Evolutionary conservation across 1,140 invertebrate species (phyloP).

Genomic region (Ceratoteleas bidentatus): DNA sequence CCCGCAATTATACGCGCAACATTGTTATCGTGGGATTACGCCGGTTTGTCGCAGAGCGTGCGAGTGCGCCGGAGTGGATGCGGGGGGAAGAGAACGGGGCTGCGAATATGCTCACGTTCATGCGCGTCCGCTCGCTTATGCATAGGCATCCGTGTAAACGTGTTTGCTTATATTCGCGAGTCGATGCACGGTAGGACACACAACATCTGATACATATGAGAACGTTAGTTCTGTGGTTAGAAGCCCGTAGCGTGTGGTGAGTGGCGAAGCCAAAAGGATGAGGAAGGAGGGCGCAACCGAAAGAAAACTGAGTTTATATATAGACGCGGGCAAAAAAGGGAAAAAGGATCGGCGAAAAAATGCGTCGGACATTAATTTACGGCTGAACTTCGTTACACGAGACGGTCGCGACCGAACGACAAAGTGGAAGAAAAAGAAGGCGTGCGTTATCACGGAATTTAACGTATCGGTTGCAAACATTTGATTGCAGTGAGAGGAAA

Average conservation of each 20-base stretch:
- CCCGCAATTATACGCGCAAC: slow-evolving; percentile 47
- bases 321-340: slow-evolving; percentile 35
- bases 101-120: slow-evolving; percentile 52
- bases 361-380: slow-evolving; percentile 37
- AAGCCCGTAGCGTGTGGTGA: slow-evolving; percentile 77
- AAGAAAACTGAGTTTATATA: slow-evolving; percentile 31
- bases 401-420: slow-evolving; percentile 2
- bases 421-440: background rate
- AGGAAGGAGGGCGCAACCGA: slow-evolving; percentile 38
- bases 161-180: slow-evolving; percentile 66
- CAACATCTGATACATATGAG: slow-evolving; percentile 82
- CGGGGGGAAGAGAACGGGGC: slow-evolving; percentile 8
- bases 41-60: slow-evolving; percentile 45
- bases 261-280: slow-evolving; percentile 66
- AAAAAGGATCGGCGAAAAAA: too few relatives aligned
- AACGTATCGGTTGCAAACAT: slow-evolving; percentile 30
- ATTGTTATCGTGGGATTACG: slow-evolving; percentile 56
- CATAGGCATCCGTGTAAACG: slow-evolving; percentile 51
- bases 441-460: slow-evolving; percentile 15
- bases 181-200: slow-evolving; percentile 73
- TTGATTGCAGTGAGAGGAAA: slow-evolving; percentile 20
- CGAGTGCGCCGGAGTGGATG: slow-evolving; percentile 15
- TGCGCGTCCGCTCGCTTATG: slow-evolving; percentile 49
- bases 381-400: slow-evolving; percentile 31
- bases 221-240: slow-evolving; percentile 80